Conservation (phyloP, 2,888 invertebrate genomes). For the Xestia c-nigrum region DNA sequence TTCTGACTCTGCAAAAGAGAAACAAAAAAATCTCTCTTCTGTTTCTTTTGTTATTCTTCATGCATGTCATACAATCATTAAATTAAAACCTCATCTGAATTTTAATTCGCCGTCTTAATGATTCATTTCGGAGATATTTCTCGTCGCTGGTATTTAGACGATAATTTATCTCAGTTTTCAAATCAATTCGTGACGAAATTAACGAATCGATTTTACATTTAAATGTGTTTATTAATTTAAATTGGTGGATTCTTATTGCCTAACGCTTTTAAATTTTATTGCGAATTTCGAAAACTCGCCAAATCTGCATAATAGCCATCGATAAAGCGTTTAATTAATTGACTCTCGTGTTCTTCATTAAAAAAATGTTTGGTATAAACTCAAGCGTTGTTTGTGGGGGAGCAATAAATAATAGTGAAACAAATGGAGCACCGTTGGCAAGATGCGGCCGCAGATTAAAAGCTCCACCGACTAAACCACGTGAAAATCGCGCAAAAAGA, state of each 20-base stretch:
- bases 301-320: constrained; percentile 34
- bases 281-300: constrained; percentile 52
- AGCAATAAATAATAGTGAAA: constrained; percentile 70
- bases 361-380: constrained; percentile 48
- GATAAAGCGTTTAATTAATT: constrained; percentile 51
- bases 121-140: constrained; percentile 50
- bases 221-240: constrained; percentile 62
- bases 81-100: constrained; percentile 44
- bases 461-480: constrained; percentile 89
- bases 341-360: constrained; percentile 37
- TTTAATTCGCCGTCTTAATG: constrained; percentile 45
- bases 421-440: constrained; percentile 84
- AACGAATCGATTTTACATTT: constrained; percentile 57
- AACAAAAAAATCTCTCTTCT: constrained; percentile 10
- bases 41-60: constrained; percentile 21
- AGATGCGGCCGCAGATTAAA: constrained; percentile 89
- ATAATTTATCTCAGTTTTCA: constrained; percentile 52
- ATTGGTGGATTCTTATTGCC: constrained; percentile 54
- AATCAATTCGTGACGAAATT: constrained; percentile 64
- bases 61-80: constrained; percentile 25
- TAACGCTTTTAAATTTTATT: constrained; percentile 57
- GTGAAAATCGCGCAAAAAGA: constrained; percentile 90
- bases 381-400: constrained; percentile 47
- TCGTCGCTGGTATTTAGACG: constrained; percentile 49
- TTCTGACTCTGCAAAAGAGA: background rate